A percentile compares a stretch with the other conserved stretches of the same genome.
phyloP scores from a whole-genome alignment of 64 coral and sea anemone genomes.

The Montipora cactus region DNA sequence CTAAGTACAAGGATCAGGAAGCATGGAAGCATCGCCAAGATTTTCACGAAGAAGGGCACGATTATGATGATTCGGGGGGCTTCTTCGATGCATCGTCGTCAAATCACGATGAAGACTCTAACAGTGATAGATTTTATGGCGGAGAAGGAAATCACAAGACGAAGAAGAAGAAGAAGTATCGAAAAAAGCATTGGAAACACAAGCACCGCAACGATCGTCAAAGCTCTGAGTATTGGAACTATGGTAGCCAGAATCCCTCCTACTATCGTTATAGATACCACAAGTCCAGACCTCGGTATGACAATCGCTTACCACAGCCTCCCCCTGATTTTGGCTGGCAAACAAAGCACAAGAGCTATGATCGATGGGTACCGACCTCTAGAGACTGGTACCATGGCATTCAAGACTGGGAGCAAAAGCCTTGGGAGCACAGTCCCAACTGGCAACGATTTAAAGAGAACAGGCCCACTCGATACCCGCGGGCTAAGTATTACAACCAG shows the following conservation, averaged over 20 bases:
- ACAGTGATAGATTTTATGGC: constrained; percentile 31
- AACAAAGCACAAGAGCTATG: neutral
- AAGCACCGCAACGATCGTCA: constrained; percentile 33
- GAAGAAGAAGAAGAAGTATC: neutral
- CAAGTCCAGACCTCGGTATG: neutral
- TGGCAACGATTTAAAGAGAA: neutral
- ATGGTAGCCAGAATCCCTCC: constrained; percentile 12
- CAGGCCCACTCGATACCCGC: neutral
- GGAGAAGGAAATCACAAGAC: constrained; percentile 21
- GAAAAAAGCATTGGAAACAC: constrained; percentile 12
- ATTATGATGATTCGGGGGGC: constrained; percentile 11
- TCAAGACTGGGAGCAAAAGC: neutral
- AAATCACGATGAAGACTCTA: neutral
- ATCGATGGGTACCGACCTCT: constrained; percentile 1
- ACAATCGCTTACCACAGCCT: neutral
- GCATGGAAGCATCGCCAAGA: neutral
- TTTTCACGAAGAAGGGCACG: neutral
- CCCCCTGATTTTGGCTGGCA: neutral
- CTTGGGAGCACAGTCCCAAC: neutral
- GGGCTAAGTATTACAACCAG: neutral
- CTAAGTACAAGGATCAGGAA: neutral
- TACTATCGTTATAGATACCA: constrained; percentile 32
- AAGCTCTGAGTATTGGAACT: constrained; percentile 32
- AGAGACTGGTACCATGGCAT: neutral
- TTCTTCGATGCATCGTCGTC: constrained; percentile 5